Evolutionary conservation across 2,113 vertebrate genomes (phyloP).

Genomic region (Psephotus haematonotus): DNA sequence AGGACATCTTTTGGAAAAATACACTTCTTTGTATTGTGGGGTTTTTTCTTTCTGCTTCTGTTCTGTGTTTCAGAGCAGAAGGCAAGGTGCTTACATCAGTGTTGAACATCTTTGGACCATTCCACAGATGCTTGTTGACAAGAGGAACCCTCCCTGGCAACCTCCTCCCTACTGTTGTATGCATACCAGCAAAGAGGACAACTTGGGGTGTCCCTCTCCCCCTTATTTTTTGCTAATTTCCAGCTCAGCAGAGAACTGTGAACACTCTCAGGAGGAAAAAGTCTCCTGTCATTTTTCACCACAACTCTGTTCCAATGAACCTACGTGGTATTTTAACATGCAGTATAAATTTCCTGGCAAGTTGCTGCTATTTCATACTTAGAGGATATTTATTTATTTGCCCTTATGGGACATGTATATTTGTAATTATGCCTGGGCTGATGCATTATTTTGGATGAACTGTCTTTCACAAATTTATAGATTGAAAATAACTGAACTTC

Average conservation of each 20-base stretch:
- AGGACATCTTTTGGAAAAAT: neutral
- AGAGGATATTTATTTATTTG: neutral
- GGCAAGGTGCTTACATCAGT: neutral
- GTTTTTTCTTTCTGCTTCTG: neutral
- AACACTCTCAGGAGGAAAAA: neutral
- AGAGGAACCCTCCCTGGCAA: neutral
- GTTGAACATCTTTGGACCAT: neutral
- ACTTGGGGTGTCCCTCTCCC: neutral
- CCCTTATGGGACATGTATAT: neutral
- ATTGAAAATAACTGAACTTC: constrained; percentile 53
- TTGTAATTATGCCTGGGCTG: neutral
- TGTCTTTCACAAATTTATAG: constrained; percentile 49
- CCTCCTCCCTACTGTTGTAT: neutral
- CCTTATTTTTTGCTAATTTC: neutral
- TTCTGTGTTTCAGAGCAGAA: neutral
- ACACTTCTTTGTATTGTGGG: neutral
- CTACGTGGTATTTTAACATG: neutral
- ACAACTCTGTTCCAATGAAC: neutral
- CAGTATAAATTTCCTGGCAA: neutral
- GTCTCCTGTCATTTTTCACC: neutral
- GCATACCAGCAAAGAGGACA: neutral
- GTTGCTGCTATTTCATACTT: neutral
- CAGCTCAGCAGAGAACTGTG: neutral
- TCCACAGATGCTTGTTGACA: neutral
- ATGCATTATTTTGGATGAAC: neutral